Base-by-base conservation (phyloP, 1,140 invertebrate species). In the Coptotermes formosanus region DNA sequence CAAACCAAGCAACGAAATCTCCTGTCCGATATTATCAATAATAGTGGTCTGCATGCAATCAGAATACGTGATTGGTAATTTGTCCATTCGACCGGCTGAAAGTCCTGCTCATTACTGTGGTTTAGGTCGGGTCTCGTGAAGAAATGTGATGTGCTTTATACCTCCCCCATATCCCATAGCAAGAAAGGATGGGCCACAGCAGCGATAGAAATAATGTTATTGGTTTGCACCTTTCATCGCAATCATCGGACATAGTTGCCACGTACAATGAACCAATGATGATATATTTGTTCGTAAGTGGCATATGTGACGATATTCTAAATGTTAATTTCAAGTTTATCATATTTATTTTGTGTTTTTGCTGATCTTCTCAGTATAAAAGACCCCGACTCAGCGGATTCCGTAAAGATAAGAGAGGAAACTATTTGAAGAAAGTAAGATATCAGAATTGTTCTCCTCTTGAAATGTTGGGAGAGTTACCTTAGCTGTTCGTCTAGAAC, bases 11-110 rank as follows among this genome's bases (percentile, higher is more conserved):
- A 75, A 30, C 64, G 25, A 30, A 75, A 30, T 75, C 64, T 30
- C 64, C 8, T 75, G 7, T 30, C 25, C 25, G 64, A 75, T 30
- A 75, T 75, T 75, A 75, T 75, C 64, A 75, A 30, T 75, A 75
- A 75, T 75, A 75, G 30, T 75, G n/a, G 64, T 0, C 9, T 75
- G 25, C 0, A 3, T 75, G 25, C 64, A 75, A 75, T 75, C 64
- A 75, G 25, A 75, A 75, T 75, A 30, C 64, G n/a, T 75, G 64
- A 75, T 75, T 75, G 64, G 64, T 75, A 75, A 75, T 75, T 30
- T 75, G 64, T 30, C 64, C 64, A 30, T 75, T 75, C n/a, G 64
- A 30, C 14, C 64, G 21, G 2, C 55, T 59, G 55, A 23, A 59
- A 59, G 14, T 59, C 55, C 21, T 8, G 19, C n/a, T 14, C n/a